Evolutionary conservation across 1,140 invertebrate genomes (phyloP), one percentile per base, ranked within the genome.

Genomic region (Bombus superbus): DNA sequence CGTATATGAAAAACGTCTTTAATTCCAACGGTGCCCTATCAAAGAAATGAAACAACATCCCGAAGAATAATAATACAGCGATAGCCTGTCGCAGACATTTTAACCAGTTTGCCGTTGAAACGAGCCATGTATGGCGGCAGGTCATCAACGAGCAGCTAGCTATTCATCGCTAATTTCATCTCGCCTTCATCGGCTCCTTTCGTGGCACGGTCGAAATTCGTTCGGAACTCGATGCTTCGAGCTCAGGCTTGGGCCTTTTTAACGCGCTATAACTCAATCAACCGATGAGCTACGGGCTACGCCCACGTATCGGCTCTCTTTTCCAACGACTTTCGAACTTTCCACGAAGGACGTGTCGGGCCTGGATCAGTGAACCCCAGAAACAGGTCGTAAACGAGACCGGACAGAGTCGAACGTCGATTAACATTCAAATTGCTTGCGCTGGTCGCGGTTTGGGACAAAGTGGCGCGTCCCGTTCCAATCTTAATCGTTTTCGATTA

Each of bases 181-280:
- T 85, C 81, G 82, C 73, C 82, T 85, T 73, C 73, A 69, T 62
- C 86, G 85, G 76, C 68, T 80, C 6, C 72, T 84, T 80, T 87
- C 86, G 84, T 66, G 71, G 47, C 47, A 53, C 47, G 47, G 66
- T 71, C 62, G 53, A 80, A 74, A 88, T 88, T 86, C 84, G 79
- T 86, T 82, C 79, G 32, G 57, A 85, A 69, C 72, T 53, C 66
- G 66, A 71, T 53, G 74, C 40, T 71, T 57, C 38, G 64, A 85
- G 53, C 76, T 53, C 18, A 53, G 47, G 18, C 47, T 53, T 22
- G 47, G 18, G 38, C 22, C 59, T 53, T 62, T 73, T 91, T 89
- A 92, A 91, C 87, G 90, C 89, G 85, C 91, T 91, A 91, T 92
- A 92, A 92, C 89, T 92, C 91, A 92, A 92, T 92, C 90, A 83